These are phyloP conservation scores for Drosophila baimaii DNA, from an alignment of 1,140 invertebrate species.

Conservation along the genomic window DNA sequence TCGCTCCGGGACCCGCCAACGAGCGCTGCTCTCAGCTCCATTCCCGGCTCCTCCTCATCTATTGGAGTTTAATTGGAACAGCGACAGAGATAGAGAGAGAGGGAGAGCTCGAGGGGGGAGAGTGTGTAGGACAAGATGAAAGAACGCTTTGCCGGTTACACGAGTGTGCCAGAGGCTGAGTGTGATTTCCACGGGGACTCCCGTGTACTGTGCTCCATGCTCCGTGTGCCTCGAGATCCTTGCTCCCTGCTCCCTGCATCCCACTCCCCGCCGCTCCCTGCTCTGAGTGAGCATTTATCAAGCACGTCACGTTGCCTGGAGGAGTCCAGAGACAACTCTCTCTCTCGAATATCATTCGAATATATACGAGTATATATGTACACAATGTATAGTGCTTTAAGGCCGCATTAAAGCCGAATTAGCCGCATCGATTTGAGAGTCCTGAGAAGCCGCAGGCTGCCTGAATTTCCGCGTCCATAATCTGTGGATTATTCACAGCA, in stretches of 20 bases:
- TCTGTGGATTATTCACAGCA: conserved; percentile 38
- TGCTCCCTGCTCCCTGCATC: neutral
- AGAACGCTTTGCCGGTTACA: neutral
- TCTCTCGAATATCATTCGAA: neutral
- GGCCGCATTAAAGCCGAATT: conserved; percentile 30
- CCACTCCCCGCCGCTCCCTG: too few relatives aligned
- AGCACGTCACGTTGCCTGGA: conserved; percentile 14
- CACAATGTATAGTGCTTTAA: conserved; percentile 6
- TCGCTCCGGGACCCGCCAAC: conserved; percentile 4
- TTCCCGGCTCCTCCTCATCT: neutral
- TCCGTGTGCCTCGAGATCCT: neutral
- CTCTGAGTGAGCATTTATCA: conserved; percentile 8
- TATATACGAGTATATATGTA: neutral
- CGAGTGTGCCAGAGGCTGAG: conserved; percentile 5
- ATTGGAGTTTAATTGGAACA: conserved; percentile 15
- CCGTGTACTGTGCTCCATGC: neutral
- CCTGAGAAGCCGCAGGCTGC: conserved; percentile 11
- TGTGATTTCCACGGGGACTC: conserved; percentile 40
- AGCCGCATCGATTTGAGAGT: conserved; percentile 30
- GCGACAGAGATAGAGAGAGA: too few relatives aligned
- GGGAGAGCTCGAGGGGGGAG: neutral
- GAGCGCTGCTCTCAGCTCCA: neutral
- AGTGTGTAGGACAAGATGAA: conserved; percentile 19
- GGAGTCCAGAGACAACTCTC: neutral
- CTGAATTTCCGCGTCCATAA: conserved; percentile 14